These are phyloP conservation scores for Dolomedes plantarius DNA, from an alignment of 2,888 invertebrate genomes.

Conservation along the genomic window DNA sequence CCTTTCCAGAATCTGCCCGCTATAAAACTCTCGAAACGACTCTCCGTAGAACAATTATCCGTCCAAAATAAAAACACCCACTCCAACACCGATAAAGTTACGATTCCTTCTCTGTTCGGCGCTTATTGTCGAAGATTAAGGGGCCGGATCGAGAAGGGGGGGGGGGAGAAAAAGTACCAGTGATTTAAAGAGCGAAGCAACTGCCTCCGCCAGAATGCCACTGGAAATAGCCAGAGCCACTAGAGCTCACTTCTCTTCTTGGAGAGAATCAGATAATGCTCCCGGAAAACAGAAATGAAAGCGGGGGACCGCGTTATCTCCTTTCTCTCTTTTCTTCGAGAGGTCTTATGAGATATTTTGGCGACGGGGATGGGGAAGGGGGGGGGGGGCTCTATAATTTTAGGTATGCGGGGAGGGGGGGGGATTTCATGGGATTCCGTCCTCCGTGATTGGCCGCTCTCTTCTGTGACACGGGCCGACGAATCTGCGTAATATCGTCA, in stretches of 20 bases:
- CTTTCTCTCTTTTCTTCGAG: neutral
- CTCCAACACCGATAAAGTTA: no score
- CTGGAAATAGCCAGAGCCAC: neutral
- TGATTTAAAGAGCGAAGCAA: no score
- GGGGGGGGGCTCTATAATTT: constrained; percentile 35
- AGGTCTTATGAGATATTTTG: neutral
- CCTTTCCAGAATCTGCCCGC: no score
- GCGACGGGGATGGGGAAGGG: no score
- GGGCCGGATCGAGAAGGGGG: no score
- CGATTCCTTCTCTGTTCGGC: no score
- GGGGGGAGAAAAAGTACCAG: no score
- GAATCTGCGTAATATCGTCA: constrained; percentile 64
- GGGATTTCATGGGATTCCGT: constrained; percentile 39
- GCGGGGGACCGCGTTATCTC: neutral
- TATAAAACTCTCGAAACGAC: no score
- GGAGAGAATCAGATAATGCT: neutral
- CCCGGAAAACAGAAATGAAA: neutral
- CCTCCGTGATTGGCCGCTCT: constrained; percentile 38
- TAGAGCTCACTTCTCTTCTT: neutral
- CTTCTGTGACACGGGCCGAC: constrained; percentile 34
- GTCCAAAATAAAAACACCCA: no score
- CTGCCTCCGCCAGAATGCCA: no score
- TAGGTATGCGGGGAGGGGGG: neutral
- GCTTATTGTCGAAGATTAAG: no score
- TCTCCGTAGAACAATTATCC: no score